Evolutionary conservation across 2,797 vertebrate genomes (phyloP).

Genomic region (Gobio occitaniae): DNA sequence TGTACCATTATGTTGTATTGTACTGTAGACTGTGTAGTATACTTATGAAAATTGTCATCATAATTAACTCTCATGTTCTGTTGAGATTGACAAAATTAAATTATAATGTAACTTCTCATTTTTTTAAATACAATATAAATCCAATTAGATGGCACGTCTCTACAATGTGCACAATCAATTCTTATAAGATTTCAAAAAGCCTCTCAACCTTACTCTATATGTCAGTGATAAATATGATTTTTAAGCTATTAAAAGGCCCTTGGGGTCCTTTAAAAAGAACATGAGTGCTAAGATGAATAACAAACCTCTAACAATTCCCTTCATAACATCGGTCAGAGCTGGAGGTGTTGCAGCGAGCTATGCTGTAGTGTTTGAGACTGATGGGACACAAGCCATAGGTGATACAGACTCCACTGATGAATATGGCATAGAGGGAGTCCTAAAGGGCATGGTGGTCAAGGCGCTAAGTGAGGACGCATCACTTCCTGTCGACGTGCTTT

Average conservation of each 20-base stretch:
- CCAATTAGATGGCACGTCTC: neutral
- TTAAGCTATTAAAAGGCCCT: neutral
- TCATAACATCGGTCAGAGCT: constrained; percentile 72
- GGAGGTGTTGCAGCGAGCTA: constrained; percentile 83
- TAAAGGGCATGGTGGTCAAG: constrained; percentile 85
- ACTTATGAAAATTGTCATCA: neutral
- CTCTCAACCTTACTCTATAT: neutral
- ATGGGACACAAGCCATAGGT: constrained; percentile 62
- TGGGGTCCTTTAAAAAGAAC: neutral
- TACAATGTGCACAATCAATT: neutral
- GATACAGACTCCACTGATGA: constrained; percentile 42
- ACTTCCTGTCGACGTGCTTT: constrained; percentile 82
- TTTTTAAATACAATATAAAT: neutral
- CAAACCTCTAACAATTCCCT: constrained; percentile 30
- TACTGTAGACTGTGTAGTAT: neutral
- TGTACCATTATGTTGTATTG: neutral
- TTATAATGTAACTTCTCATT: neutral
- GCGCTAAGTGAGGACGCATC: constrained; percentile 84
- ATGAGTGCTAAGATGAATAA: neutral
- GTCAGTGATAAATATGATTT: constrained; percentile 3
- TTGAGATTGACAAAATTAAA: neutral
- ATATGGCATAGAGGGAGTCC: constrained; percentile 72
- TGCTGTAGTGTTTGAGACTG: constrained; percentile 84
- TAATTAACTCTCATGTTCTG: neutral
- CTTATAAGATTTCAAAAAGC: constrained; percentile 14